Conservation (phyloP, 2,888 invertebrate genomes). For the Leptopterna dolabrata region DNA sequence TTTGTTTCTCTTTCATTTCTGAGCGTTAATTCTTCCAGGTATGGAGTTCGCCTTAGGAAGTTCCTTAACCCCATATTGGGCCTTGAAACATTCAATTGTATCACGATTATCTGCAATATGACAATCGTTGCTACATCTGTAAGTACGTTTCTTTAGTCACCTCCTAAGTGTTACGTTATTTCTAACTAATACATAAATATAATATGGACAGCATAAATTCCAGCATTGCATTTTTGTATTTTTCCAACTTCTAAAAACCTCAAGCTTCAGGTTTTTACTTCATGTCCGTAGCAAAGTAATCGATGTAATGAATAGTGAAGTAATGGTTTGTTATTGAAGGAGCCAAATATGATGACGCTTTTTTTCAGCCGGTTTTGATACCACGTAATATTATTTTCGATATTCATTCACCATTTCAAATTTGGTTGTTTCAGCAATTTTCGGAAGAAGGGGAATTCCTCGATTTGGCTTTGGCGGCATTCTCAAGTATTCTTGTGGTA, state of each 20-base stretch:
- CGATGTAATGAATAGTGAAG: too few species aligned
- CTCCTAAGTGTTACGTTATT: too few species aligned
- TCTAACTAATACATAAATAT: neutral
- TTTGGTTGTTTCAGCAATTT: neutral
- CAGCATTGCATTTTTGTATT: too few species aligned
- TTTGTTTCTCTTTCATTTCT: neutral
- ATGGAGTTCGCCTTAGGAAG: conserved; percentile 12
- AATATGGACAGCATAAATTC: too few species aligned
- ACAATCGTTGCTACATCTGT: conserved; percentile 35
- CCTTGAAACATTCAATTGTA: conserved; percentile 32
- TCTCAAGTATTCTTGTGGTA: conserved; percentile 32
- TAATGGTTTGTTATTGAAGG: too few species aligned
- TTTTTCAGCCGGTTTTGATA: too few species aligned
- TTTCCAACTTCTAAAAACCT: too few species aligned
- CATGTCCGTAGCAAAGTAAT: too few species aligned
- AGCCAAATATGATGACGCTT: too few species aligned
- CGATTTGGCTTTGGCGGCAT: conserved; percentile 6
- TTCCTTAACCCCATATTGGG: conserved; percentile 32
- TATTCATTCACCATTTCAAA: too few species aligned
- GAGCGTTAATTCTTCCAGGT: neutral
- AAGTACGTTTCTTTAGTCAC: neutral
- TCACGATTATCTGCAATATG: conserved; percentile 46
- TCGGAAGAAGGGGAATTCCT: neutral
- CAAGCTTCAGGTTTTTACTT: too few species aligned
- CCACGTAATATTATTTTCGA: too few species aligned